Evolutionary conservation across 2,797 vertebrate genomes (phyloP), one percentile per base, ranked within the genome.

Genomic region (Anolis apletophallus): DNA sequence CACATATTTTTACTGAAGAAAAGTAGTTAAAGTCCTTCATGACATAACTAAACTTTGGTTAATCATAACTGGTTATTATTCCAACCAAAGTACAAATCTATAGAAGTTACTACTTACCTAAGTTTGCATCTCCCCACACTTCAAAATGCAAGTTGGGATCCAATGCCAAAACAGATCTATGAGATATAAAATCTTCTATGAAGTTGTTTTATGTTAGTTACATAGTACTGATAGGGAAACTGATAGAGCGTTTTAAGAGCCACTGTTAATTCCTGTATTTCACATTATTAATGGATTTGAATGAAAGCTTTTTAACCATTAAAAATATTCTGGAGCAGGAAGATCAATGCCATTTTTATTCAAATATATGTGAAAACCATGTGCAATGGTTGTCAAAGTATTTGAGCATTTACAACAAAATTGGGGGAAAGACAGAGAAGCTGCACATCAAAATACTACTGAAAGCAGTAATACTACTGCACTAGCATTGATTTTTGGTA

Each of bases 121-220:
- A 88, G 79, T 93, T 91, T 94, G 88, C 94, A 90, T 92, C 52
- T 94, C 90, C 91, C 32, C 88, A 89, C 83, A 76, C 55, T 95
- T 94, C 94, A 96, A 85, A 92, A 91, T 94, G 85, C 3, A 92
- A 94, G 88, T 95, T 94, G 91, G 92, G 88, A 95, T 95, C 94
- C 93, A 83, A 94, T 92, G 91, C 88, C 91, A 95, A 95, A 93
- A 92, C 85, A 94, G 92, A 93, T 89, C 96, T 97, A 93, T 73
- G 96, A 92, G 3, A 69, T 91, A 90, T 90, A 85, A 17, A 90
- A 82, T 55, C 23, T 68, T 67, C 34, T 57, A 75, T 72, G 55
- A 92, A 82, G 4, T 91, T 88, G 87, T 12, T 92, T 79, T 61
- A 88, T 2, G 80, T 40, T 0, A 79, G 74, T 16, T 59, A 84